These are phyloP conservation scores for Campoletis raptor DNA, from an alignment of 2,888 invertebrate species.

Conservation along the genomic window DNA sequence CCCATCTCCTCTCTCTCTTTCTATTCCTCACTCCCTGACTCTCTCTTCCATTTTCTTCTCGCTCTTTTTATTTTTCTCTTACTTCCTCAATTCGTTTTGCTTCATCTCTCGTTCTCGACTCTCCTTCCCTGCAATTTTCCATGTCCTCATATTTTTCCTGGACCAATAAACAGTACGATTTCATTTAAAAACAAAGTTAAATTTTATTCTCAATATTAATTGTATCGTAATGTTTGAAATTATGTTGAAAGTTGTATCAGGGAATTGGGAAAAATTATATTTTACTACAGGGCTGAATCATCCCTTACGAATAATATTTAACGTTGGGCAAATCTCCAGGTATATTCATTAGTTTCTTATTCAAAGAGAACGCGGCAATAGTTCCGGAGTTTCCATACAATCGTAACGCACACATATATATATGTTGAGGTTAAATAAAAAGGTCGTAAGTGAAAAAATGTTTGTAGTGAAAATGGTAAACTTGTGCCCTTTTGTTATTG, in stretches of 20 bases:
- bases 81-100: constrained; percentile 64
- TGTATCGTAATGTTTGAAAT: not conserved
- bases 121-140: constrained; percentile 39
- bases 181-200: not conserved
- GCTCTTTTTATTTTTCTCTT: constrained; percentile 63
- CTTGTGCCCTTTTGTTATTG: constrained; percentile 4
- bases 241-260: not conserved
- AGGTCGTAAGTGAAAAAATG: not conserved
- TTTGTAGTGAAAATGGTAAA: not conserved
- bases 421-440: not conserved
- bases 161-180: not conserved
- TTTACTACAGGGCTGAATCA: not conserved
- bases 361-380: constrained; percentile 82
- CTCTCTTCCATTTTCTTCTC: constrained; percentile 62
- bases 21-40: no score
- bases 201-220: not conserved
- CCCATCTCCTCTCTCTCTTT: constrained; percentile 63
- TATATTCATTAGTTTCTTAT: constrained; percentile 85
- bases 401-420: not conserved
- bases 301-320: constrained; percentile 4
- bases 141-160: constrained; percentile 32
- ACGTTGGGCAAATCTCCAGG: constrained; percentile 66
- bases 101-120: constrained; percentile 34
- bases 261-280: not conserved
- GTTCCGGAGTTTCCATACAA: constrained; percentile 81